A percentile compares a stretch with the other conserved stretches of the same genome.
Evolutionary conservation across 2,113 vertebrate genomes (phyloP).

Genomic region (Periophthalmus modestus): DNA sequence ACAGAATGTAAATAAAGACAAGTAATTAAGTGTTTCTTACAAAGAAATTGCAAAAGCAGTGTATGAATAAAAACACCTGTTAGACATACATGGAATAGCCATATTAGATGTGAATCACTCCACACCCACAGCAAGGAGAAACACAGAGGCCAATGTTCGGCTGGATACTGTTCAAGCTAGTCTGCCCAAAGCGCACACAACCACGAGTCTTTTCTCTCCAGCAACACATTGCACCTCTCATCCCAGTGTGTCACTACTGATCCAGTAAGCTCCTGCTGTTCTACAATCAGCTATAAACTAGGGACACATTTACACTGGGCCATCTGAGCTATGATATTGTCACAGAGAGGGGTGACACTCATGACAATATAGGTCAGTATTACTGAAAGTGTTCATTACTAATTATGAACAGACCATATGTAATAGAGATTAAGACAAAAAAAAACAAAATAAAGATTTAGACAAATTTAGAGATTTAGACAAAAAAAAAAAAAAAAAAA

Average conservation of each 20-base stretch:
- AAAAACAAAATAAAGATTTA: too few relatives aligned
- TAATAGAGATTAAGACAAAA: too few relatives aligned
- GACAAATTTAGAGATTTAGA: too few relatives aligned
- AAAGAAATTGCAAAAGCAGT: conserved; percentile 10
- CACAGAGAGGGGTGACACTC: too few relatives aligned
- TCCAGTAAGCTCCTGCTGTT: conserved; percentile 63
- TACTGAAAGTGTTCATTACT: conserved; percentile 25
- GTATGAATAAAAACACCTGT: not conserved
- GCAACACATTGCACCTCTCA: conserved; percentile 39
- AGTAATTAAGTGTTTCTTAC: conserved; percentile 5
- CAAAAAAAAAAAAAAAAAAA: too few relatives aligned
- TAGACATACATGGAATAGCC: not conserved
- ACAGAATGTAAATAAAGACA: not conserved
- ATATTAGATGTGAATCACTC: not conserved
- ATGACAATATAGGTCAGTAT: not conserved
- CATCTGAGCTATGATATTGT: not conserved
- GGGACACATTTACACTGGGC: not conserved
- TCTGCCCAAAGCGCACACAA: conserved; percentile 17
- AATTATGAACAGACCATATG: conserved; percentile 10
- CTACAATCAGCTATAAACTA: conserved; percentile 45
- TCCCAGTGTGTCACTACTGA: conserved; percentile 65
- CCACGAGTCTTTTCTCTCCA: conserved; percentile 68
- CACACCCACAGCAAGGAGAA: conserved; percentile 42
- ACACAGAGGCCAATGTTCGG: conserved; percentile 18
- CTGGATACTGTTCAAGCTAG: not conserved